Evolutionary conservation across 2,113 vertebrate species (phyloP), one percentile per base, ranked within the genome.

Genomic region (Synchiropus splendidus): DNA sequence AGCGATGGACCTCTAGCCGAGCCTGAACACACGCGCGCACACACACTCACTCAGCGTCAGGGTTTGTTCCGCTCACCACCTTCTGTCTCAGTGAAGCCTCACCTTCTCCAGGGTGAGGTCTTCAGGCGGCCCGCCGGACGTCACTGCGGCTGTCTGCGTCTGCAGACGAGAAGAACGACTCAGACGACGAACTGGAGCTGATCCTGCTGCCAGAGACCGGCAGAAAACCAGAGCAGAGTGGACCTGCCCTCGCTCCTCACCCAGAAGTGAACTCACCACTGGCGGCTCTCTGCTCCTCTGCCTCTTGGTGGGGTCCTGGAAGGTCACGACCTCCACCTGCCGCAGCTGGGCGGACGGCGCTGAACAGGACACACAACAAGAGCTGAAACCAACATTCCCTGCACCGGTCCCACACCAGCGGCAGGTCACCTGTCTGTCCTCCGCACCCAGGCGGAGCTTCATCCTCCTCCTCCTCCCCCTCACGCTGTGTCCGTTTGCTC

Each of bases 1-100:
- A 93, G 2, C 86, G 86, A 74, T 97, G 93, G 33, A 98, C 94
- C 71, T 98, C 94, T 55, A 98, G 64, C 8, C 94, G 90, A 44
- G 91, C 90, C 94, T 98, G n/a, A 51, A 3, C 3, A 40, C 21
- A 30, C 0, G 33, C 16, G 54, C 1, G 30, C 31, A 33, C 46
- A 39, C 18, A 44, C 12, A 38, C 33, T 9, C 6, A 4, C 27
- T 13, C 12, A 6, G 32, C 15, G 15, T 8, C n/a, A 18, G 2
- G 5, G 5, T n/a, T 8, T 1, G 10, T 35, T 2, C 13, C 2
- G 10, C 1, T 11, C 2, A 43, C 37, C 6, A 34, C 2, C 12
- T 27, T 40, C 27, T 31, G 3, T 27, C 15, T 9, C 13, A 47
- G 2, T 42, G 42, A 45, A 41, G 15, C 11, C 2, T 64, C 77